Evolutionary conservation across 2,888 invertebrate species (phyloP), one percentile per base, ranked within the genome.

Genomic region (Odontothrips loti): DNA sequence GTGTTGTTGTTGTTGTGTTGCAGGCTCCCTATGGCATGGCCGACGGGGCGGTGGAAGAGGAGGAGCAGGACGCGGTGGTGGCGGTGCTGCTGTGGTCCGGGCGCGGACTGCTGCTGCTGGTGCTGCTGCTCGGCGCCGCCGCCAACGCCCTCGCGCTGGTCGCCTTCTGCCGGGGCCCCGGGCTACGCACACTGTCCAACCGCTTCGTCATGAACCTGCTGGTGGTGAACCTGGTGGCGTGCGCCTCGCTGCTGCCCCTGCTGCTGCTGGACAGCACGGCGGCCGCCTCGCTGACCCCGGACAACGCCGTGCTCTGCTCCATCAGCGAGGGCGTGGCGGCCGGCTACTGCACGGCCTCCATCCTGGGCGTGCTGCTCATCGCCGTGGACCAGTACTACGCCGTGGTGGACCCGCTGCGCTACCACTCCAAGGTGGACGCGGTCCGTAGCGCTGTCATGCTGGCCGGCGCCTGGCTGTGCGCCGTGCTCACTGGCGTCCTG

Each of bases 161-260:
- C 84, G 92, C 94, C 80, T 94, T 95, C 88, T 91, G 92, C 86
- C 89, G 92, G 85, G 90, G 93, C 84, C 92, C 94, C 80, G 91
- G 92, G 80, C 89, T 94, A 80, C 90, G 94, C 85, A 94, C 94
- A 84, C 92, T 94, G 85, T 94, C 94, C 82, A 94, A 95, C 90
- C 91, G 92, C 88, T 92, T 92, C 87, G 92, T 92, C 87, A 91
- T 93, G 86, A 93, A 90, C 85, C 86, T 91, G 84, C 86, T 88
- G 79, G 85, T 87, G n/a, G 87, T 88, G 79, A 89, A 89, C 85
- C 85, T 88, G 79, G 84, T 88, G 47, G 86, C 87, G 79, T 87
- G 88, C n/a, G 82, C 87, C 80, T 83, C 87, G 29, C 85, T 89
- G 48, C 86, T 88, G 84, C 89, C 89, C 9, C 85, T 87, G 80